Evolutionary conservation across 1,140 invertebrate species (phyloP).

Genomic region (Lutraria rhynchaena): DNA sequence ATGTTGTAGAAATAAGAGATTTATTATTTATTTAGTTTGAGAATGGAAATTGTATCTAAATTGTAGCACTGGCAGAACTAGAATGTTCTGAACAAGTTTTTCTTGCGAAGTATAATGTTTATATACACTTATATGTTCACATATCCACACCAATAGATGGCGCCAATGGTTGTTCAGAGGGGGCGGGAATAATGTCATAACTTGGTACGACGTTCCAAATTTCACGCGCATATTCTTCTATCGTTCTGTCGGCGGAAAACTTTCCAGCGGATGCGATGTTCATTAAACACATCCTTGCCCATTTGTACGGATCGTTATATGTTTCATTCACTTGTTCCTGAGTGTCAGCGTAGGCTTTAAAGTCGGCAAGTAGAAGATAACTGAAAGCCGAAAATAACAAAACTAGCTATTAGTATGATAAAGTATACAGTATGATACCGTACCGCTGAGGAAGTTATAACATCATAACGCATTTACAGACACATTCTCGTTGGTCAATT

Average conservation of each 20-base stretch:
- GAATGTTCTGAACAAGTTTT: neutral
- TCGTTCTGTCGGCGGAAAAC: slow-evolving; percentile 97
- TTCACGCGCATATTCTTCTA: slow-evolving; percentile 96
- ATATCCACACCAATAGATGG: slow-evolving; percentile 41
- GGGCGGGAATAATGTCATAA: slow-evolving; percentile 94
- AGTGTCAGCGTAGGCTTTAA: slow-evolving; percentile 94
- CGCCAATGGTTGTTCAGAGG: slow-evolving; percentile 81
- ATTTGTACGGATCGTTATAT: slow-evolving; percentile 94
- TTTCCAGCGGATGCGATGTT: slow-evolving; percentile 99
- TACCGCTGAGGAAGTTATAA: neutral
- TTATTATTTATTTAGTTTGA: neutral
- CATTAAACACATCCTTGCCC: slow-evolving; percentile 96
- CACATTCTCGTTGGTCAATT: too few relatives aligned
- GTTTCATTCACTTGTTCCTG: slow-evolving; percentile 93
- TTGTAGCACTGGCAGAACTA: neutral
- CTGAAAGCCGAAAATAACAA: slow-evolving; percentile 75
- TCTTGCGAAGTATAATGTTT: neutral
- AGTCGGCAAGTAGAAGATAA: slow-evolving; percentile 96
- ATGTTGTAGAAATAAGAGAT: neutral
- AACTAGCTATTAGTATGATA: neutral
- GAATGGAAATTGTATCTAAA: neutral
- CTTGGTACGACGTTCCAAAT: slow-evolving; percentile 97
- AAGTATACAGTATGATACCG: neutral
- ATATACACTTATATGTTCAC: neutral
- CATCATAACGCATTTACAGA: neutral